These are phyloP conservation scores for Urocynchramus pylzowi DNA, from an alignment of 2,113 vertebrate species.

Conservation along the genomic window DNA sequence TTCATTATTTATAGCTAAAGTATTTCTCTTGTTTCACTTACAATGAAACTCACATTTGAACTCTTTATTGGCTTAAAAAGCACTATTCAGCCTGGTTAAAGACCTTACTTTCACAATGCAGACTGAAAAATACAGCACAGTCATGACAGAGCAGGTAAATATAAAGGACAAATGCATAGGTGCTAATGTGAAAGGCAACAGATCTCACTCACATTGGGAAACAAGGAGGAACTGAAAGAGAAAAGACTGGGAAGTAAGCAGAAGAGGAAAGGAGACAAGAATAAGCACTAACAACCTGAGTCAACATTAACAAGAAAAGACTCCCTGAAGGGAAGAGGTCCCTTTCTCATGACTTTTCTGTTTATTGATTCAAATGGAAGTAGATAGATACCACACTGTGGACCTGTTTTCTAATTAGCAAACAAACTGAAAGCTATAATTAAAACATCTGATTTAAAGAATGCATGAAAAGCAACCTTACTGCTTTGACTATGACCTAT, in stretches of 20 bases:
- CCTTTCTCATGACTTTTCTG: conserved; percentile 69
- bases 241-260: conserved; percentile 37
- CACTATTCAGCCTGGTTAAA: not conserved
- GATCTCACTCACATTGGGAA: not conserved
- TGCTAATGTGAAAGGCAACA: not conserved
- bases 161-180: not conserved
- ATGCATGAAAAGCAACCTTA: not conserved
- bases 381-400: conserved; percentile 52
- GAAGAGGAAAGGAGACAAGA: conserved; percentile 47
- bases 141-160: not conserved
- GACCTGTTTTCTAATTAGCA: conserved; percentile 50
- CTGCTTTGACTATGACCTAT: conserved; percentile 31
- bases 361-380: conserved; percentile 67
- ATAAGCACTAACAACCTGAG: conserved; percentile 60
- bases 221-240: conserved; percentile 48
- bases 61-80: not conserved
- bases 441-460: conserved; percentile 43
- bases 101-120: not conserved
- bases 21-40: not conserved
- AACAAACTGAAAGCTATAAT: conserved; percentile 27
- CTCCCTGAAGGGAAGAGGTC: conserved; percentile 64
- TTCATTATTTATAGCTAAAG: not conserved
- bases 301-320: conserved; percentile 66
- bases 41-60: not conserved
- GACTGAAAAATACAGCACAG: not conserved